Evolutionary conservation across 2,797 vertebrate genomes (phyloP), one percentile per base, ranked within the genome.

Genomic region (Hippoglossus hippoglossus): DNA sequence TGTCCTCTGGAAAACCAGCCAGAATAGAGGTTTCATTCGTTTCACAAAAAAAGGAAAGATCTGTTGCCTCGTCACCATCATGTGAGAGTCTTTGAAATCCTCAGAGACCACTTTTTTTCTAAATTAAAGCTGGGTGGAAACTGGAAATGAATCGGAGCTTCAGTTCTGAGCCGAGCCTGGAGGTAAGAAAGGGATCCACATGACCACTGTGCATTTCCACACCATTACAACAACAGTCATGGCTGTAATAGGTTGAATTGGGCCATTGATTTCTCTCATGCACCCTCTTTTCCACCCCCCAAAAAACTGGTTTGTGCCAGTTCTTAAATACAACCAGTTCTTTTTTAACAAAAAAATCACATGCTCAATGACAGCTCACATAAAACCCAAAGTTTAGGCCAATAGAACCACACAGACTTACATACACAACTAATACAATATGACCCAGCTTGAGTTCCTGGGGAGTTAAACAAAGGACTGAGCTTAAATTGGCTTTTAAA

Each of bases 161-260:
- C 80, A 86, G 78, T 91, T 89, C 81, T 84, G 86, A 85, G 86
- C 83, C 65, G 44, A 74, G 91, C 92, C 89, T 25, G 55, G 74
- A 87, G 91, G 86, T 87, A 86, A 62, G 84, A 85, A 83, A 74
- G 75, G 68, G 85, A 90, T 87, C 85, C 89, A 87, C 91, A 92
- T 91, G 89, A 91, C 90, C 85, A 86, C 77, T 86, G 85, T 85
- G 87, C 84, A 87, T 93, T 92, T 92, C 86, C 87, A 92, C 86
- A 87, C 91, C 81, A 89, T 91, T 90, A 91, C 81, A 83, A 81
- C 84, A 87, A 87, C 85, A 89, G 91, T 91, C 91, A 90, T 87
- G 91, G 87, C 83, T 90, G 82, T 91, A 89, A 91, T 83, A 69
- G 80, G 79, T 79, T 92, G 87, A 91, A 92, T 90, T 87, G 87